Evolutionary conservation across 2,888 invertebrate genomes (phyloP).

Genomic region (Siphlonurus alternatus): DNA sequence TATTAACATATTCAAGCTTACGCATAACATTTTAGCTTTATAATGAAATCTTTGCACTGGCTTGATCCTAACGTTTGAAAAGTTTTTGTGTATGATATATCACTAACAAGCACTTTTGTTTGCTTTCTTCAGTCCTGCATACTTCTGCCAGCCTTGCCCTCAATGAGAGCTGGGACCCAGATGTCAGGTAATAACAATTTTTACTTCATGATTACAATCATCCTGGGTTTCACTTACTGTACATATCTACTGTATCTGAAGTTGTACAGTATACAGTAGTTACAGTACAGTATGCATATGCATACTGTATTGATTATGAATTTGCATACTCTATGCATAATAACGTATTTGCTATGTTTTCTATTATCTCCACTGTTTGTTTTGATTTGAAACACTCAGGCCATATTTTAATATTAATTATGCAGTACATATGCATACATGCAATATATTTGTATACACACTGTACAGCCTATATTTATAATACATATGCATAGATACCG

Average conservation of each 20-base stretch:
- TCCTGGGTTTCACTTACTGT: constrained; percentile 2
- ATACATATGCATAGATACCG: too few relatives aligned
- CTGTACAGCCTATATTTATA: too few relatives aligned
- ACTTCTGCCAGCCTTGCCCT: constrained; percentile 94
- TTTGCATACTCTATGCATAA: too few relatives aligned
- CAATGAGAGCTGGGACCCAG: constrained; percentile 97
- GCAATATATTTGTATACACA: too few relatives aligned
- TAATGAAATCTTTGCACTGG: constrained; percentile 10
- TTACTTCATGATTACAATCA: not conserved
- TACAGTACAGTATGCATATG: too few relatives aligned
- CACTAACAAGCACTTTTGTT: not conserved
- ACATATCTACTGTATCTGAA: not conserved
- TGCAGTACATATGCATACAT: too few relatives aligned
- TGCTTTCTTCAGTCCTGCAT: constrained; percentile 68
- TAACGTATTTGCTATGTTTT: too few relatives aligned
- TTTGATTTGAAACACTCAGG: too few relatives aligned
- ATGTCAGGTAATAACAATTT: constrained; percentile 44
- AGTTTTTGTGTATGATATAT: not conserved
- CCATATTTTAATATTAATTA: too few relatives aligned
- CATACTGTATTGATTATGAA: too few relatives aligned
- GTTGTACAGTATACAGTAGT: too few relatives aligned
- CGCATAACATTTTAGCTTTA: constrained; percentile 2
- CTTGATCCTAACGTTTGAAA: not conserved
- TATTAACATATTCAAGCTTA: not conserved
- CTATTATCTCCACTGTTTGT: too few relatives aligned